phyloP scores from a whole-genome alignment of 2,797 vertebrate species.

The Myotis daubentonii region DNA sequence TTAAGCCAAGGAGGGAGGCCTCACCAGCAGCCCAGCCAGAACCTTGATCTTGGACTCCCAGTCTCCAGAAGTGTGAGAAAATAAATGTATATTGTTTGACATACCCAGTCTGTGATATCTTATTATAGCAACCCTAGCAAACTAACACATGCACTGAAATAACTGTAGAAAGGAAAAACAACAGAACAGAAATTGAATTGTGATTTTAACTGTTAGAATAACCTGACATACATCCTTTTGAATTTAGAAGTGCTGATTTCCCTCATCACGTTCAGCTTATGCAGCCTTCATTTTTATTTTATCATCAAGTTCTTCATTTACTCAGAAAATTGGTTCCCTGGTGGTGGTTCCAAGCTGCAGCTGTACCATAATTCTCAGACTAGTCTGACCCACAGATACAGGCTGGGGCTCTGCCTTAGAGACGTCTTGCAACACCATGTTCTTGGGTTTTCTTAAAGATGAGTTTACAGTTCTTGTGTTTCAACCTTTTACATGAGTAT shows the following conservation, averaged over 20 bases:
- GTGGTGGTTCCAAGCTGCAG: not conserved
- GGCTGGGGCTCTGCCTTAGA: not conserved
- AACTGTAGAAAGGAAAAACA: not conserved
- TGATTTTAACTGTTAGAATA: not conserved
- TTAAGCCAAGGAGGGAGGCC: not conserved
- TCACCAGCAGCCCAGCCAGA: not conserved
- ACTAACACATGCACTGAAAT: not conserved
- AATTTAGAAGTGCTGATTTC: not conserved
- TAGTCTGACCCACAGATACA: not conserved
- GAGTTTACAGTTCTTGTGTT: not conserved
- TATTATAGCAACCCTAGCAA: not conserved
- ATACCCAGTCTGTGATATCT: not conserved
- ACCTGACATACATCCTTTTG: not conserved
- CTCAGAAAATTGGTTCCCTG: not conserved
- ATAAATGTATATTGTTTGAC: not conserved
- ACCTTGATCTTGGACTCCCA: not conserved
- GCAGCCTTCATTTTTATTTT: not conserved
- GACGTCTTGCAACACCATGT: not conserved
- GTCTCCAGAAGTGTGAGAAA: not conserved
- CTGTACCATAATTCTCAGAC: not conserved
- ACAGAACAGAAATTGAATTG: not conserved
- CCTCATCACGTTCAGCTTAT: not conserved
- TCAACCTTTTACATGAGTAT: not conserved
- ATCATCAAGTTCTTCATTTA: not conserved
- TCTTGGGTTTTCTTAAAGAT: not conserved